Evolutionary conservation across 2,888 invertebrate species (phyloP).

Genomic region (Chrysotoxum bicinctum): DNA sequence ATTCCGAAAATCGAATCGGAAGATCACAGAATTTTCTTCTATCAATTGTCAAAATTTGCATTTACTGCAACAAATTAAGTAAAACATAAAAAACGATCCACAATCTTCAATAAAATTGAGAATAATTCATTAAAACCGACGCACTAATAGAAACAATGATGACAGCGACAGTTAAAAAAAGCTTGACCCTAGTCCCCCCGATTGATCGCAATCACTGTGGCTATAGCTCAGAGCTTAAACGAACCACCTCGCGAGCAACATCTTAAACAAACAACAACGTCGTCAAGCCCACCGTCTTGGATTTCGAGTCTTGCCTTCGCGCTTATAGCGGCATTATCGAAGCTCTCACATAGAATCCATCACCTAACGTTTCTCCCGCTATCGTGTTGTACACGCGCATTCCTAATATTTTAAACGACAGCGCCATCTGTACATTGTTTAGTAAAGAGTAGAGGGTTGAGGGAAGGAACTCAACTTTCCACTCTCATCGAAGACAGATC

Average conservation of each 20-base stretch:
- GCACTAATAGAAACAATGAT: conserved; percentile 41
- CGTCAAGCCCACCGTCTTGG: conserved; percentile 45
- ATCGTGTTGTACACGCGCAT: conserved; percentile 48
- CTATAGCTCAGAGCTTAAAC: conserved; percentile 59
- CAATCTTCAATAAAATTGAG: conserved; percentile 57
- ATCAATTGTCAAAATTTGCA: conserved; percentile 55
- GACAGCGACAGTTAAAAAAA: conserved; percentile 41
- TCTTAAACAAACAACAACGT: conserved; percentile 50
- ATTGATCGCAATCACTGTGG: conserved; percentile 68
- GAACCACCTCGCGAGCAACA: conserved; percentile 62
- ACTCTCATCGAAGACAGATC: conserved; percentile 48
- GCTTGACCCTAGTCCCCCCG: conserved; percentile 70
- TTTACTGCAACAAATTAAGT: conserved; percentile 36
- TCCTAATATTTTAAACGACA: conserved; percentile 59
- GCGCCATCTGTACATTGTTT: conserved; percentile 51
- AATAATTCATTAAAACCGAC: conserved; percentile 60
- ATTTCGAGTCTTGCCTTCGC: conserved; percentile 32
- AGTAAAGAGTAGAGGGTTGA: neutral
- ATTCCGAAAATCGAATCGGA: neutral
- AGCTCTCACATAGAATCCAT: conserved; percentile 64
- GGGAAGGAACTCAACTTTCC: conserved; percentile 11
- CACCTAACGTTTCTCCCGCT: conserved; percentile 39
- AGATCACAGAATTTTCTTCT: conserved; percentile 27
- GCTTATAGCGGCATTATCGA: conserved; percentile 63
- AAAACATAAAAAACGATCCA: conserved; percentile 37